Evolutionary conservation across 2,888 invertebrate species (phyloP), one percentile per base, ranked within the genome.

Genomic region (Diogma glabrata): DNA sequence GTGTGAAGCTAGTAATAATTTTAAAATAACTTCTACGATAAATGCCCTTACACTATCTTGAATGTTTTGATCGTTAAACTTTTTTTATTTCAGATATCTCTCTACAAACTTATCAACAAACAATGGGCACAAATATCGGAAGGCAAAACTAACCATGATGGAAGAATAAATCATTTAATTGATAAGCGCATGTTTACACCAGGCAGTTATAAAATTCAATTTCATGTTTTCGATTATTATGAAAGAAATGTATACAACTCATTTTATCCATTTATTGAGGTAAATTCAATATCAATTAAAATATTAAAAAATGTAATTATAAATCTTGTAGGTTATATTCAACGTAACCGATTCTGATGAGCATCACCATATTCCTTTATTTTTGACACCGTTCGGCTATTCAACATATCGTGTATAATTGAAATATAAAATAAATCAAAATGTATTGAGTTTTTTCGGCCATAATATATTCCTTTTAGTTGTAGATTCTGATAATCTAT

Each of bases 311-410:
- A n/a, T n/a, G n/a, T n/a, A n/a, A n/a, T n/a, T n/a, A n/a, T n/a
- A n/a, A n/a, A n/a, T n/a, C n/a, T n/a, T n/a, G n/a, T n/a, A n/a
- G n/a, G 79, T 88, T 55, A 76, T 81, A 3, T 84, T 88, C 64
- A 80, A 82, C 55, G 77, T 79, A 43, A 75, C 76, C 23, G 72
- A 74, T 52, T 76, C 76, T 4, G 72, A 70, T 4, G 74, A 81
- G 51, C 81, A 83, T 60, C 84, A 86, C 66, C 86, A 88, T 67
- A 80, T 88, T 52, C 87, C 87, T 0, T 66, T 88, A 46, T 70
- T 88, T 17, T 67, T 88, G 20, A 84, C 79, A 59, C 86, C 87
- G 0, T 87, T 75, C 66, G 84, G 87, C 16, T 88, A 86, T 61
- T 78, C 84, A 1, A 87, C 87, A 0, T 87, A 87, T 63, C 75